These are phyloP conservation scores for Meiosimyza decipiens DNA, from an alignment of 2,888 invertebrate genomes.

Conservation along the genomic window DNA sequence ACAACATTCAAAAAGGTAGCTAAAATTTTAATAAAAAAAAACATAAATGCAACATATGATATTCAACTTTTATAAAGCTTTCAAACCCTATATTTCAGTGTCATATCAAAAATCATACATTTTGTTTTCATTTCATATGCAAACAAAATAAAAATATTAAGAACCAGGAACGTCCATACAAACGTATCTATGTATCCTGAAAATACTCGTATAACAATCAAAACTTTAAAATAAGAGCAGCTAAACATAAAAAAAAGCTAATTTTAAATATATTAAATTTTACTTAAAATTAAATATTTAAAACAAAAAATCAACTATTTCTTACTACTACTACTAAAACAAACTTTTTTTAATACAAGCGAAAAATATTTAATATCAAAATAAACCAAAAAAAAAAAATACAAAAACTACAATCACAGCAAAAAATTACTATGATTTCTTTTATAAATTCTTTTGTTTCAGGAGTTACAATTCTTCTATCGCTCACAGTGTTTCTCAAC, in stretches of 20 bases:
- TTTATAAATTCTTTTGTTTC: conserved; percentile 71
- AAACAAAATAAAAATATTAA: conserved; percentile 31
- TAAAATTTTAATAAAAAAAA: too few species aligned
- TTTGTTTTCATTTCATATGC: conserved; percentile 24
- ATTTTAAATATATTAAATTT: conserved; percentile 11
- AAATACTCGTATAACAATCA: conserved; percentile 4
- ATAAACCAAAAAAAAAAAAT: conserved; percentile 17
- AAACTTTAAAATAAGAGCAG: conserved; percentile 18
- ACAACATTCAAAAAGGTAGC: too few species aligned
- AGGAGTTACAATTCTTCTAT: conserved; percentile 99
- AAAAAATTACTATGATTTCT: conserved; percentile 43
- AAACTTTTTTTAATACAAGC: neutral
- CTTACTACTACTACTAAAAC: too few species aligned
- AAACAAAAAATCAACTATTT: neutral
- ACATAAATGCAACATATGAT: too few species aligned
- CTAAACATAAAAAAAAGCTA: conserved; percentile 12
- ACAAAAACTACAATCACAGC: conserved; percentile 33
- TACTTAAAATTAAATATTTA: neutral
- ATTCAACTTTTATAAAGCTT: conserved; percentile 29
- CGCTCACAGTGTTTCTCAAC: conserved; percentile 99
- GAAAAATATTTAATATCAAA: conserved; percentile 7
- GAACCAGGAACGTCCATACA: conserved; percentile 38
- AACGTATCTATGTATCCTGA: conserved; percentile 30
- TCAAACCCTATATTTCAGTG: conserved; percentile 24
- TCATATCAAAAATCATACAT: conserved; percentile 17